Percentiles rank a stretch among this genome's conserved stretches.
Evolutionary conservation across 2,113 vertebrate species (phyloP).

Genomic region (Mobula birostris): DNA sequence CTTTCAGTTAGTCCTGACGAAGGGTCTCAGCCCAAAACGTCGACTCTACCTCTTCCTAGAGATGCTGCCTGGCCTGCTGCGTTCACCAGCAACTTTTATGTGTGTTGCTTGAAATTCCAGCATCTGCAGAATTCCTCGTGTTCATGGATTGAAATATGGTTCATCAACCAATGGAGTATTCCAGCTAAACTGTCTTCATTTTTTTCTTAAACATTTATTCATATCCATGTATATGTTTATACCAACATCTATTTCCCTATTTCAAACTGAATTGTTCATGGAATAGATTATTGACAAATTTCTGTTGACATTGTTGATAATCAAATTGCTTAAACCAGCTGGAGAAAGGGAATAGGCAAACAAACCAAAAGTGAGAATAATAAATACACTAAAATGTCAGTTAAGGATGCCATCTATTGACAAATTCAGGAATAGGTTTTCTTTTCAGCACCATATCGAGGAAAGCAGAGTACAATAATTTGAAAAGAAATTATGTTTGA

Average conservation of each 20-base stretch:
- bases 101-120: no score
- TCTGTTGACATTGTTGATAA: neutral
- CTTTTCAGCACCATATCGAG: neutral
- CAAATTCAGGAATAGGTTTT: neutral
- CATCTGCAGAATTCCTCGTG: no score
- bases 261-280: neutral
- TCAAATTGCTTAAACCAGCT: neutral
- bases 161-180: neutral
- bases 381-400: neutral
- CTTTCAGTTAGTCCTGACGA: no score
- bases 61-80: no score
- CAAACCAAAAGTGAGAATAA: neutral
- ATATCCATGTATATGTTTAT: no score
- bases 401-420: conserved; percentile 27
- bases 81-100: no score
- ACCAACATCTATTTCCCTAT: neutral
- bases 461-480: neutral
- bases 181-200: neutral
- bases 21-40: no score
- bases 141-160: neutral
- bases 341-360: neutral
- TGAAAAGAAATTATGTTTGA: neutral
- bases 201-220: neutral
- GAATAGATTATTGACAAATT: neutral
- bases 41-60: no score